A percentile compares a stretch with the other conserved stretches of the same genome.
These are phyloP conservation scores for Thymelicus sylvestris DNA, from an alignment of 2,888 invertebrate species.

Conservation along the genomic window DNA sequence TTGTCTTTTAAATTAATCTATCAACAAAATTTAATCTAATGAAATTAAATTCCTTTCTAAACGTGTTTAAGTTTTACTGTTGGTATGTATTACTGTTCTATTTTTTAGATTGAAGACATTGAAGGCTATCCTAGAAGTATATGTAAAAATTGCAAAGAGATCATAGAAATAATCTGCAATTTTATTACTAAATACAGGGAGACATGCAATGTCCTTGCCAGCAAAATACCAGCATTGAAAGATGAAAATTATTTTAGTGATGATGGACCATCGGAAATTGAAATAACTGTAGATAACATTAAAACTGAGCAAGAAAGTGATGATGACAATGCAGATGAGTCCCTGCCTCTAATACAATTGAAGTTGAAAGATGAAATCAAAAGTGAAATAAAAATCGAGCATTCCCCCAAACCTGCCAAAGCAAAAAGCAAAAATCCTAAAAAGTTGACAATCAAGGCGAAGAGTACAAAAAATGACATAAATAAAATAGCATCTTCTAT, in stretches of 20 bases:
- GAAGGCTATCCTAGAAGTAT: constrained; percentile 70
- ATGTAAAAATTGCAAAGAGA: constrained; percentile 62
- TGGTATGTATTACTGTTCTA: background rate
- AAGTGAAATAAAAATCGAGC: constrained; percentile 41
- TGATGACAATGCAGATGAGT: constrained; percentile 43
- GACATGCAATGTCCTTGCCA: constrained; percentile 59
- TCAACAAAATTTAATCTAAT: background rate
- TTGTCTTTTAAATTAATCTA: background rate
- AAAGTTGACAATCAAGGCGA: constrained; percentile 41
- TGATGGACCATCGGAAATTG: constrained; percentile 45
- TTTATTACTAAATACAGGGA: constrained; percentile 68
- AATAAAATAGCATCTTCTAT: constrained; percentile 70
- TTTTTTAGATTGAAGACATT: constrained; percentile 69
- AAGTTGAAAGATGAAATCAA: constrained; percentile 43
- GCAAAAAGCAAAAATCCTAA: constrained; percentile 41
- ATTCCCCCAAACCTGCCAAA: constrained; percentile 37
- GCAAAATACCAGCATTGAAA: constrained; percentile 56
- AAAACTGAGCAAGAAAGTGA: constrained; percentile 54
- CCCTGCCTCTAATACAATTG: constrained; percentile 36
- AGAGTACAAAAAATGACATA: constrained; percentile 47
- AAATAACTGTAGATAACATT: constrained; percentile 51
- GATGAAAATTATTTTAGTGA: constrained; percentile 52
- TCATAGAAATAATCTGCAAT: constrained; percentile 56
- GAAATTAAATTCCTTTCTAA: background rate
- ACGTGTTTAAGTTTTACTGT: background rate